Percentiles rank a stretch among this genome's conserved stretches.
Conservation (phyloP, 2,888 invertebrate genomes). For the Leptopilina myrica region DNA sequence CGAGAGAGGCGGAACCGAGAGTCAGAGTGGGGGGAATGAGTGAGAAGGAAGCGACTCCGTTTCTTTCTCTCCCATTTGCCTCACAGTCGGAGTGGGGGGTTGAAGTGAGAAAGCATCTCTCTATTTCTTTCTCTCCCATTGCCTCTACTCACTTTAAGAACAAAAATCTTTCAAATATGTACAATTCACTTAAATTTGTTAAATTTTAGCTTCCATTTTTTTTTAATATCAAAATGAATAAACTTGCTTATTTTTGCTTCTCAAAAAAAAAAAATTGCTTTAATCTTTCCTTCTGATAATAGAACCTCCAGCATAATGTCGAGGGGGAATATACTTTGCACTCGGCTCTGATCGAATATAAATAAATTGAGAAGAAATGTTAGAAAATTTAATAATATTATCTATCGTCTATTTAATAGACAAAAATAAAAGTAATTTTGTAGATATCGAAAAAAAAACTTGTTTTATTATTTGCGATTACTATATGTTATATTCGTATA, state of each 20-base stretch:
- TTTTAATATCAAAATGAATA: not conserved
- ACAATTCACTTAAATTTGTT: too few species aligned
- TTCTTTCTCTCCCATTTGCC: too few species aligned
- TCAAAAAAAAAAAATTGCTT: constrained; percentile 10
- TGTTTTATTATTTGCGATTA: constrained; percentile 53
- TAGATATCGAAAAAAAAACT: constrained; percentile 67
- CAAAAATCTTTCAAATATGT: too few species aligned
- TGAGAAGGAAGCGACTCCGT: too few species aligned
- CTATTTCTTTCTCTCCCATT: too few species aligned
- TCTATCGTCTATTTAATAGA: constrained; percentile 54
- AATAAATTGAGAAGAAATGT: constrained; percentile 24
- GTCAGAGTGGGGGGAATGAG: too few species aligned
- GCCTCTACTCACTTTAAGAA: too few species aligned
- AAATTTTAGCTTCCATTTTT: not conserved
- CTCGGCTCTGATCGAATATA: constrained; percentile 18
- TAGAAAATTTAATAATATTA: not conserved
- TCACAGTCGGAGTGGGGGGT: too few species aligned
- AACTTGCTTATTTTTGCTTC: constrained; percentile 2
- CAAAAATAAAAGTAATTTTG: constrained; percentile 52
- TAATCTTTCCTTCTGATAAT: not conserved
- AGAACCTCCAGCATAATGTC: constrained; percentile 29
- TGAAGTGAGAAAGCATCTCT: too few species aligned
- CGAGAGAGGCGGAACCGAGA: too few species aligned
- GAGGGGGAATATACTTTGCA: constrained; percentile 40
- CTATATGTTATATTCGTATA: constrained; percentile 55